Conservation (phyloP, 2,797 vertebrate genomes). For the Jordanella pulchra region DNA sequence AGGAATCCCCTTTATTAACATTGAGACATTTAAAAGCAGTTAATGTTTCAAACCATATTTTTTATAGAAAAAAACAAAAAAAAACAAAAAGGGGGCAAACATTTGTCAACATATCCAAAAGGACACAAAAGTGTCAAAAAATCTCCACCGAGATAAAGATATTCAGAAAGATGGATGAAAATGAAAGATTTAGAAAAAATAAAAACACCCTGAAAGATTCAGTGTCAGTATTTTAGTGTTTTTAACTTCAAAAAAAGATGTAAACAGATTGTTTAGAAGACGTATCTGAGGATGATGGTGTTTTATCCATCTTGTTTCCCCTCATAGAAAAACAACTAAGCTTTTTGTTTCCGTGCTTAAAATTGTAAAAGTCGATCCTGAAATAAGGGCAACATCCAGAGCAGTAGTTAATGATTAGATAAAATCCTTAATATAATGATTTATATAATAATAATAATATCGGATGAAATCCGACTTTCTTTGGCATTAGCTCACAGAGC, state of each 20-base stretch:
- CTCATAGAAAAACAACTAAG: constrained; percentile 22
- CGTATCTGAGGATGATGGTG: constrained; percentile 15
- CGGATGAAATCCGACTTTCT: constrained; percentile 27
- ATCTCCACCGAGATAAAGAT: background rate
- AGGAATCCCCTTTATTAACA: background rate
- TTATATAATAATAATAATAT: constrained; percentile 2
- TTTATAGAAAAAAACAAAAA: background rate
- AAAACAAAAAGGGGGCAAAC: background rate
- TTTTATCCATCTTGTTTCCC: constrained; percentile 9
- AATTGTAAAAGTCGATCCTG: constrained; percentile 11
- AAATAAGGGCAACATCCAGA: constrained; percentile 18
- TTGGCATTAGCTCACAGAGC: constrained; percentile 35
- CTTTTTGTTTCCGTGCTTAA: constrained; percentile 14
- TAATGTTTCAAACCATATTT: background rate
- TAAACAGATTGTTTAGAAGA: constrained; percentile 26
- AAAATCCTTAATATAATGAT: background rate
- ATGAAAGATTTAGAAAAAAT: constrained; percentile 26
- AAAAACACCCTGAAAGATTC: constrained; percentile 24
- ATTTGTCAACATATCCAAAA: background rate
- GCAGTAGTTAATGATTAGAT: background rate
- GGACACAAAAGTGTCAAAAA: constrained; percentile 9
- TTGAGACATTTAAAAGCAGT: background rate
- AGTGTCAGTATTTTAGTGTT: constrained; percentile 48
- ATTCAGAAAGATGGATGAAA: background rate
- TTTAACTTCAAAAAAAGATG: constrained; percentile 22